phyloP scores from a whole-genome alignment of 2,888 invertebrate genomes.

The Nomada ferruginata region DNA sequence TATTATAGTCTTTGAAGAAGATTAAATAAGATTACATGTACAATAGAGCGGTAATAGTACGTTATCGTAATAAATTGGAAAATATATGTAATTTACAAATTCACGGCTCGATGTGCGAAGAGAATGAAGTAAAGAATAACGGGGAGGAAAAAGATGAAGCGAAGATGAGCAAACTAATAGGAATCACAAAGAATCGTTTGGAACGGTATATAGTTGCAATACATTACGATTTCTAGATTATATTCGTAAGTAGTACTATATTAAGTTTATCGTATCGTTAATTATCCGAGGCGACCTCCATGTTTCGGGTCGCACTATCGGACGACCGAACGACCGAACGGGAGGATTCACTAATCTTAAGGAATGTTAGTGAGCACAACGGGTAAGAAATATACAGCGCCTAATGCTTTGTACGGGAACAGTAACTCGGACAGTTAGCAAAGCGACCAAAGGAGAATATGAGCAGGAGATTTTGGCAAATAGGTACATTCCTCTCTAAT shows the following conservation, averaged over 20 bases:
- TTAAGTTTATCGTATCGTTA: neutral
- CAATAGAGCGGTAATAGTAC: neutral
- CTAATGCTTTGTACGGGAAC: neutral
- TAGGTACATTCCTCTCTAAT: too few species aligned
- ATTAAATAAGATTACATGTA: neutral
- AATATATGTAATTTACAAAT: constrained; percentile 1
- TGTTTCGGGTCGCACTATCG: neutral
- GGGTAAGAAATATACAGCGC: neutral
- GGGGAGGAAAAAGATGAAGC: neutral
- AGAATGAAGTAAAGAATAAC: neutral
- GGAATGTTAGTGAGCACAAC: neutral
- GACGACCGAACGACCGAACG: neutral
- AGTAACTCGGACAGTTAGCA: neutral
- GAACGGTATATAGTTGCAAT: neutral
- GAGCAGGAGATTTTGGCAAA: neutral
- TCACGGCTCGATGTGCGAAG: neutral
- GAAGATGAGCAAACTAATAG: neutral
- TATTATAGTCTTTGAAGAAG: constrained; percentile 17
- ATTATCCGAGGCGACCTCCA: neutral
- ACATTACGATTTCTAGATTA: neutral
- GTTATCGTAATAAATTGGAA: constrained; percentile 7
- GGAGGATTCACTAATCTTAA: neutral
- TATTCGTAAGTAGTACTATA: constrained; percentile 3
- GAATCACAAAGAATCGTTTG: neutral
- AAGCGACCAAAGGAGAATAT: neutral